These are phyloP conservation scores for Cabera pusaria DNA, from an alignment of 2,888 invertebrate genomes.

Conservation along the genomic window DNA sequence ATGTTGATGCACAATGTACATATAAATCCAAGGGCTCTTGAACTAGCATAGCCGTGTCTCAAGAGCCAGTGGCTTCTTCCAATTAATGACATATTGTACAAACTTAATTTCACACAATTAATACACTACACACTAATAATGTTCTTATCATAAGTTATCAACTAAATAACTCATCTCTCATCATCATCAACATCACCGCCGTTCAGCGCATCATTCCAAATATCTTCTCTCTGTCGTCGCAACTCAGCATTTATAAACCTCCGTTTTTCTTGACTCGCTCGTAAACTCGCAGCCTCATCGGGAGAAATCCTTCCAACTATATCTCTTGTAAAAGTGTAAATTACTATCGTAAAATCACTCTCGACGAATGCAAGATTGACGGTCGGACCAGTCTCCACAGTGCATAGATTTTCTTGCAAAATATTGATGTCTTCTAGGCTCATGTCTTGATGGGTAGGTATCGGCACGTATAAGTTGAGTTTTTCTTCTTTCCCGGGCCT, in stretches of 20 bases:
- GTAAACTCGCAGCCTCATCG: constrained; percentile 46
- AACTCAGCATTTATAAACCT: constrained; percentile 68
- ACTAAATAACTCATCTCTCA: constrained; percentile 58
- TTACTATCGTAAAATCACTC: constrained; percentile 69
- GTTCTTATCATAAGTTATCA: too few species aligned
- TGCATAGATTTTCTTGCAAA: constrained; percentile 72
- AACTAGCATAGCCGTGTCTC: too few species aligned
- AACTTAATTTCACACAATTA: too few species aligned
- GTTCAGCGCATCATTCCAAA: constrained; percentile 64
- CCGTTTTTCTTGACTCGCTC: constrained; percentile 57
- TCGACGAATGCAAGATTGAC: constrained; percentile 72
- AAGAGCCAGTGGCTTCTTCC: too few species aligned
- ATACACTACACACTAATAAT: too few species aligned
- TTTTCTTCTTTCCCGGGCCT: constrained; percentile 62
- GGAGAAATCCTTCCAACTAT: constrained; percentile 52
- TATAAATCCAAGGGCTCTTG: too few species aligned
- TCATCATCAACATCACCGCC: constrained; percentile 71
- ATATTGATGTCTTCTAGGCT: constrained; percentile 59
- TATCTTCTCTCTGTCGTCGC: constrained; percentile 54
- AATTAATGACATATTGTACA: too few species aligned
- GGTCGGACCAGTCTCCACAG: constrained; percentile 66
- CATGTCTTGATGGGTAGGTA: constrained; percentile 56
- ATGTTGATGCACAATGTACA: too few species aligned
- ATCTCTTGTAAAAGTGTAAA: constrained; percentile 71
- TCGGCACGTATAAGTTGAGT: constrained; percentile 72